Evolutionary conservation across 2,888 invertebrate genomes (phyloP).

Genomic region (Trissolcus japonicus): DNA sequence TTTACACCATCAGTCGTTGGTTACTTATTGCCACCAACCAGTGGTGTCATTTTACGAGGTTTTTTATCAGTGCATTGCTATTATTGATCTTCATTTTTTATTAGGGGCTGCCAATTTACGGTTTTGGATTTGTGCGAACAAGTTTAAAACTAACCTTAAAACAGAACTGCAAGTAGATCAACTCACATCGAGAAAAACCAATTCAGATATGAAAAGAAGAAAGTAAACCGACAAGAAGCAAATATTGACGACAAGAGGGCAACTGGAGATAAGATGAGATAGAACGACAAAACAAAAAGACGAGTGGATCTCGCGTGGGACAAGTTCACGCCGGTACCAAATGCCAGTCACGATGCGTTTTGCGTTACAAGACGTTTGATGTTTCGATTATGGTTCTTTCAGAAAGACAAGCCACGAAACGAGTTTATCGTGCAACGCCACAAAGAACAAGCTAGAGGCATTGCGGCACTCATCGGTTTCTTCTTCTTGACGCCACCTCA

Average conservation of each 20-base stretch:
- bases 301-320: slow-evolving; percentile 49
- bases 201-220: slow-evolving; percentile 1
- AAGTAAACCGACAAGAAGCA: slow-evolving; percentile 19
- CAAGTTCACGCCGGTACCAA: slow-evolving; percentile 47
- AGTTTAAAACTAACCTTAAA: too few species aligned
- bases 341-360: slow-evolving; percentile 61
- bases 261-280: slow-evolving; percentile 40
- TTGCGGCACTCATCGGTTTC: slow-evolving; percentile 22
- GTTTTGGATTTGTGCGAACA: too few species aligned
- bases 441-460: slow-evolving; percentile 37
- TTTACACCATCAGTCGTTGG: too few species aligned
- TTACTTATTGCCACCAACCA: too few species aligned
- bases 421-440: slow-evolving; percentile 55
- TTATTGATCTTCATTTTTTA: too few species aligned
- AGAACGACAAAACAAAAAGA: slow-evolving; percentile 43
- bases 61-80: too few species aligned
- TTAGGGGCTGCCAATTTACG: too few species aligned
- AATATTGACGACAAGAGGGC: slow-evolving; percentile 24
- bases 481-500: slow-evolving; percentile 38
- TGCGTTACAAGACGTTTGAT: slow-evolving; percentile 64
- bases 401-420: slow-evolving; percentile 60
- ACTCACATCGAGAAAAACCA: too few species aligned
- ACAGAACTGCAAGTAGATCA: too few species aligned
- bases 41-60: too few species aligned
- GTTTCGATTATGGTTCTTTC: slow-evolving; percentile 64